Base-by-base conservation (phyloP, 2,113 vertebrate species). In the Monopterus albus region DNA sequence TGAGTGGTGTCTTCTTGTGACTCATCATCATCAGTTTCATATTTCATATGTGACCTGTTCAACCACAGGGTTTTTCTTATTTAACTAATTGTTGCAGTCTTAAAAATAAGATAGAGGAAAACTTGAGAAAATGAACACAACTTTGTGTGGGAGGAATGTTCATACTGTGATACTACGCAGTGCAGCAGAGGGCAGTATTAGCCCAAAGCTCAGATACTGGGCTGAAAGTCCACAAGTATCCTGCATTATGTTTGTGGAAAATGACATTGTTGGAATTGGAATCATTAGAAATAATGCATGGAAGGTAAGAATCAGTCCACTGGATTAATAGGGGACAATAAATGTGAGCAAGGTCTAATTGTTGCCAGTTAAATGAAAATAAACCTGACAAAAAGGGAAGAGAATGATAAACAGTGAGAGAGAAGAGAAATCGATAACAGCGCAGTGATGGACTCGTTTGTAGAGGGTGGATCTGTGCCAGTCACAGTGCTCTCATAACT, bases 181-280 rank as follows among this genome's bases (percentile, higher is more conserved):
- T 52, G 28, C 84, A 83, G 69, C 51, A 90, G 88, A 85, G 65
- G 68, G 79, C 78, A 73, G 78, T 64, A 33, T 75, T 49, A 31
- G 3, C 26, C 52, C 11, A 57, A 36, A 39, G 8, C 25, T 56
- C 20, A 28, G 3, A 14, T 6, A 18, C 1, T 12, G 11, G 51
- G 35, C 11, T 31, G 10, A 18, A 39, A 50, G 9, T 49, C 60
- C 2, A 60, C 20, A 55, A 70, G 58, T 75, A 55, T 79, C 39
- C 38, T n/a, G 9, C 8, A 26, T 52, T 49, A 6, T 18, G 4
- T 40, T 12, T 14, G 23, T 49, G 29, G 20, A 61, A 55, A 33
- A 49, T 49, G 17, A 20, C 12, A 47, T 15, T 56, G 8, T 39
- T 11, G 2, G 7, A 26, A n/a, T n/a, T 55, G 10, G 31, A 35